Evolutionary conservation across 1,140 invertebrate genomes (phyloP).

Genomic region (Euwallacea fornicatus): DNA sequence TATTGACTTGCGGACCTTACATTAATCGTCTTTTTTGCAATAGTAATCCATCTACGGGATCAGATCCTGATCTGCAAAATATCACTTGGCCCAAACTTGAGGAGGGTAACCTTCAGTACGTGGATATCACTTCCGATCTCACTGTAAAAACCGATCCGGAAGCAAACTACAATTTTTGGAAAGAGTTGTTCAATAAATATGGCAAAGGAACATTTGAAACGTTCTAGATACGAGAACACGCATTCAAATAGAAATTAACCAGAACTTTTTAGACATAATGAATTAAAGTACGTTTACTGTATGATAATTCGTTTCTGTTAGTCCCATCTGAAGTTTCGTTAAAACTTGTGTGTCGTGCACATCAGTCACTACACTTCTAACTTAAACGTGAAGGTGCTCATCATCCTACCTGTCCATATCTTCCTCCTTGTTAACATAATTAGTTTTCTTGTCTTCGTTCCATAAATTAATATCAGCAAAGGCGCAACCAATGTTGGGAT

Average conservation of each 20-base stretch:
- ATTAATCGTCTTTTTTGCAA: slow-evolving; percentile 19
- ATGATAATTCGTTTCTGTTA: no score
- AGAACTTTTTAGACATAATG: not conserved
- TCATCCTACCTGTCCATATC: no score
- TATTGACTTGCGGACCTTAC: not conserved
- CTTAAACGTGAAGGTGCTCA: no score
- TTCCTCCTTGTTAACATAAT: no score
- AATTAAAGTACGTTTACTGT: not conserved
- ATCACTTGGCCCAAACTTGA: slow-evolving; percentile 35
- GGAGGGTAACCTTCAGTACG: slow-evolving; percentile 18
- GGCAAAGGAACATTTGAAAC: slow-evolving; percentile 18
- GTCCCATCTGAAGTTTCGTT: no score
- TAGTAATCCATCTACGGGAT: slow-evolving; percentile 33
- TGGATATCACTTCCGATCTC: slow-evolving; percentile 31
- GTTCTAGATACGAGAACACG: slow-evolving; percentile 8
- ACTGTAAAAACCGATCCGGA: slow-evolving; percentile 14
- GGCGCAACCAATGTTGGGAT: no score
- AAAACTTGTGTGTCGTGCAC: no score
- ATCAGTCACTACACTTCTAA: no score
- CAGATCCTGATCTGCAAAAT: slow-evolving; percentile 31
- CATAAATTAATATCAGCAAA: no score
- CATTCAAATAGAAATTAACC: slow-evolving; percentile 2
- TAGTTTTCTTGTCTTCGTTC: no score
- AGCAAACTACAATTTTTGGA: slow-evolving; percentile 32
- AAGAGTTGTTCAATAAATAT: slow-evolving; percentile 20